A percentile compares a stretch with the other conserved stretches of the same genome.
phyloP scores from a whole-genome alignment of 2,113 vertebrate species.

The Ptilorrhoa leucosticta region DNA sequence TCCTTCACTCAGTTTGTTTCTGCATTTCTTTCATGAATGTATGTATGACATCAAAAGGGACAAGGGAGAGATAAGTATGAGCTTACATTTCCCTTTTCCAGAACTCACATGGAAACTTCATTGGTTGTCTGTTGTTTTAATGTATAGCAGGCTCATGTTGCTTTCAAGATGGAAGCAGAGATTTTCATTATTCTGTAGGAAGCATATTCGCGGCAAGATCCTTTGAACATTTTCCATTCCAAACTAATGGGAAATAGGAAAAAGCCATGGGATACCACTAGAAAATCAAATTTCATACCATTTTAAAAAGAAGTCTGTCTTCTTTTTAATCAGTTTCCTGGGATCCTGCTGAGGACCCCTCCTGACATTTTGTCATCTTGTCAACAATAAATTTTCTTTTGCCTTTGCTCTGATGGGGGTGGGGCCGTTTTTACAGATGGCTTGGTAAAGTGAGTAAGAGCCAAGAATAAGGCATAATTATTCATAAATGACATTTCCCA shows the following conservation, averaged over 20 bases:
- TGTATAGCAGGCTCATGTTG: neutral
- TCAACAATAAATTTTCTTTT: conserved; percentile 48
- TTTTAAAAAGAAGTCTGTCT: conserved; percentile 45
- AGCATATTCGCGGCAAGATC: conserved; percentile 47
- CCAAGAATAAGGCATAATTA: conserved; percentile 14
- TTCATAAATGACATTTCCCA: conserved; percentile 59
- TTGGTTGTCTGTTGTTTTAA: conserved; percentile 8
- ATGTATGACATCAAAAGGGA: neutral
- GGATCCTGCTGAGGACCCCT: conserved; percentile 8
- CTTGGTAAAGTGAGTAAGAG: conserved; percentile 46
- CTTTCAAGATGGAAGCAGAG: conserved; percentile 16
- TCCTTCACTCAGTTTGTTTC: neutral
- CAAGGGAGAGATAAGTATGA: neutral
- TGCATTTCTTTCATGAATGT: neutral
- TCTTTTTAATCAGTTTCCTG: conserved; percentile 36
- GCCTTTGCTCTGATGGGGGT: neutral
- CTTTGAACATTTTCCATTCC: conserved; percentile 66
- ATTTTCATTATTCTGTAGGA: conserved; percentile 54
- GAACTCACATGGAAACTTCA: neutral
- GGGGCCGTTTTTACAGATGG: conserved; percentile 16
- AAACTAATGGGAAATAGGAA: conserved; percentile 55
- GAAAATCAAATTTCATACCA: conserved; percentile 58
- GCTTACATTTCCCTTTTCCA: conserved; percentile 12
- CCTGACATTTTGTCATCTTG: conserved; percentile 25
- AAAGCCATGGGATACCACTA: conserved; percentile 57